Conservation (phyloP, 2,797 vertebrate genomes). For the Brotula barbata region DNA sequence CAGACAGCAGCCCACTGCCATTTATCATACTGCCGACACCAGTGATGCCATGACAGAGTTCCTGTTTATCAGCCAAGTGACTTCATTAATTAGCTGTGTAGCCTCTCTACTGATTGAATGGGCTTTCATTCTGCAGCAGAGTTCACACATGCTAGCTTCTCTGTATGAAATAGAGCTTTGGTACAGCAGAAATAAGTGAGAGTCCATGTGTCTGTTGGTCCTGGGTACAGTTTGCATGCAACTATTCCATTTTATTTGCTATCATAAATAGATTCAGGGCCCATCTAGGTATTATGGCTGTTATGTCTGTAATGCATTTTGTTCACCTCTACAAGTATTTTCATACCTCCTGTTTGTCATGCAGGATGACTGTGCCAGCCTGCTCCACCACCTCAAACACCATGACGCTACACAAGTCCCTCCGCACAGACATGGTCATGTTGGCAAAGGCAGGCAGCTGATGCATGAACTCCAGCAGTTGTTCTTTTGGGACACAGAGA, state of each 20-base stretch:
- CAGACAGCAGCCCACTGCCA: constrained; percentile 37
- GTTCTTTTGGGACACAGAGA: constrained; percentile 79
- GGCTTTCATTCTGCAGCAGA: constrained; percentile 70
- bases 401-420: constrained; percentile 97
- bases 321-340: constrained; percentile 20
- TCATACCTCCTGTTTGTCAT: constrained; percentile 93
- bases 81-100: constrained; percentile 66
- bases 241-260: constrained; percentile 70
- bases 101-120: constrained; percentile 59
- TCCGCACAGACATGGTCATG: constrained; percentile 98
- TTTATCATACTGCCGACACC: constrained; percentile 55
- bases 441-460: constrained; percentile 98
- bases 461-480: constrained; percentile 99
- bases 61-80: constrained; percentile 61
- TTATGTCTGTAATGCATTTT: too few species aligned
- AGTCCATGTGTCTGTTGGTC: not conserved
- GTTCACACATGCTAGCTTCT: constrained; percentile 22
- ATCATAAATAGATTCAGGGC: not conserved
- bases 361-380: constrained; percentile 92
- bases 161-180: constrained; percentile 5
- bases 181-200: not conserved
- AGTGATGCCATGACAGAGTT: constrained; percentile 52
- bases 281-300: not conserved
- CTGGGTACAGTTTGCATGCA: not conserved
- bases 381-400: constrained; percentile 98